phyloP scores from a whole-genome alignment of 2,113 vertebrate genomes.

The Apteryx mantelli region DNA sequence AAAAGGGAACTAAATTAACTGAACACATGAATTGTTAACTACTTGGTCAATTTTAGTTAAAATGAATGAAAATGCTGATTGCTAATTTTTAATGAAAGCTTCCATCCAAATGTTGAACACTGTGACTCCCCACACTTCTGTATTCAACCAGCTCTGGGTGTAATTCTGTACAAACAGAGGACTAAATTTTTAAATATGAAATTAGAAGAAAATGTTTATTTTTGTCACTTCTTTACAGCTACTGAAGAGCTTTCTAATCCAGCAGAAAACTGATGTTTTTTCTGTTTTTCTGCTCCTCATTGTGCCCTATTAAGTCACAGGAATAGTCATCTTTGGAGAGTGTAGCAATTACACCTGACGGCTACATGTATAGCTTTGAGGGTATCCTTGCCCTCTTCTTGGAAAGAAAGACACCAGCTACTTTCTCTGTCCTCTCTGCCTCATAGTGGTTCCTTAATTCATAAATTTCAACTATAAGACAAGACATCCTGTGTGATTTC shows the following conservation, averaged over 20 bases:
- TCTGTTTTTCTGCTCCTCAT: background rate
- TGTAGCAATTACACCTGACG: background rate
- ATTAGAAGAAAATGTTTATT: background rate
- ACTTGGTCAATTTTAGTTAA: background rate
- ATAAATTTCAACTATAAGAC: background rate
- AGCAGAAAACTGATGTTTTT: background rate
- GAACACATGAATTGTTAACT: background rate
- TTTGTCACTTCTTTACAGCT: background rate
- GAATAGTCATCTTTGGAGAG: background rate
- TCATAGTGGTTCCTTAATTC: background rate
- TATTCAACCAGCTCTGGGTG: background rate
- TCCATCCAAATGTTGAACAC: background rate
- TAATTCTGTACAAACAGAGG: background rate
- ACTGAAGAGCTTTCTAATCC: background rate
- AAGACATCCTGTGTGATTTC: slow-evolving; percentile 56
- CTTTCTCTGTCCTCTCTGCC: background rate
- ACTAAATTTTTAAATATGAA: background rate
- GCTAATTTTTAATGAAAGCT: background rate
- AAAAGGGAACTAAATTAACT: background rate
- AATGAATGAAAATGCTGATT: background rate
- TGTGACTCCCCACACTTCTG: background rate
- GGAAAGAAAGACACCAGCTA: background rate
- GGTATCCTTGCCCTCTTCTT: background rate
- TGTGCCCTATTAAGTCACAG: background rate
- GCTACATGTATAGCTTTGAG: background rate